Conservation (phyloP, 1,140 invertebrate species). For the Drosophila prosaltans region DNA sequence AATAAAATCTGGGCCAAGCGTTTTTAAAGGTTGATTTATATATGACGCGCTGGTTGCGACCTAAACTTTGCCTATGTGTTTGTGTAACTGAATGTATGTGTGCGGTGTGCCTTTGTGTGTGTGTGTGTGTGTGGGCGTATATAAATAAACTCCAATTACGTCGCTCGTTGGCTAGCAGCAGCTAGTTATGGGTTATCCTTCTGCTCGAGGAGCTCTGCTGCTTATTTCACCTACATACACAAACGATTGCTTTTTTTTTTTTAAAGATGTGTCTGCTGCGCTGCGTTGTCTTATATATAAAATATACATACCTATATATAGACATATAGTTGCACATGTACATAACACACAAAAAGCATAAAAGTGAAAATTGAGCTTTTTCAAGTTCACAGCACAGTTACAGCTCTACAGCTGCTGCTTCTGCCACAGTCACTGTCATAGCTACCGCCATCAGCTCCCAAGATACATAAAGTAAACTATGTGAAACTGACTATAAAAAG, state of each 20-base stretch:
- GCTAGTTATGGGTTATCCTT: conserved; percentile 5
- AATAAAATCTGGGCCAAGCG: conserved; percentile 75
- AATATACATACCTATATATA: neutral
- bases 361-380: conserved; percentile 75
- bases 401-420: neutral
- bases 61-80: conserved; percentile 9
- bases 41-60: conserved; percentile 48
- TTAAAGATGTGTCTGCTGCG: conserved; percentile 26
- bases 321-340: neutral
- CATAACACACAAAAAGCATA: conserved; percentile 28
- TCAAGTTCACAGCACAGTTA: conserved; percentile 57
- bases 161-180: neutral
- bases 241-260: neutral
- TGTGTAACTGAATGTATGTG: conserved; percentile 16
- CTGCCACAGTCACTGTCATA: neutral
- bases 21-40: conserved; percentile 76
- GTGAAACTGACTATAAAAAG: neutral
- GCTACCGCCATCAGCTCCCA: neutral
- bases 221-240: neutral
- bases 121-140: conserved; percentile 14
- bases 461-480: conserved; percentile 6
- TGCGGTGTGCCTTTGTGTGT: conserved; percentile 6
- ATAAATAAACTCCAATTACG: conserved; percentile 24
- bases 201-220: neutral
- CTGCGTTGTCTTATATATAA: neutral